Evolutionary conservation across 1,140 invertebrate genomes (phyloP).

Genomic region (Drosophila serrata): DNA sequence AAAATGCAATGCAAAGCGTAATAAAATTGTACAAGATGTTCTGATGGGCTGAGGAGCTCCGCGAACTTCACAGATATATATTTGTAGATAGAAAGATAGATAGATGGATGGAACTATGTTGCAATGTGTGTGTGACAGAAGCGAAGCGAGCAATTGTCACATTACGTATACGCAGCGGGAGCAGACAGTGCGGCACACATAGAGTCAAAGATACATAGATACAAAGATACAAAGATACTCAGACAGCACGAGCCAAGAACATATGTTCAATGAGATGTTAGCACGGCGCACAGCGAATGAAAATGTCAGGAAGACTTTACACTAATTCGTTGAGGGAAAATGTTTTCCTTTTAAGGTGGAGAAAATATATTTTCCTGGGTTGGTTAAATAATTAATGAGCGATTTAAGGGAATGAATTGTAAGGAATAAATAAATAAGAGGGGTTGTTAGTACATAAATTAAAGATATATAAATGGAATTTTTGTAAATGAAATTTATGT

Average conservation of each 20-base stretch:
- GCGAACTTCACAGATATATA: constrained; percentile 24
- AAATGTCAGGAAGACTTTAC: constrained; percentile 36
- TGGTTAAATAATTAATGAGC: neutral
- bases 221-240: constrained; percentile 15
- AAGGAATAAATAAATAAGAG: neutral
- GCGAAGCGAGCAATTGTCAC: constrained; percentile 63
- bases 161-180: constrained; percentile 73
- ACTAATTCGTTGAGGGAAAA: neutral
- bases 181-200: constrained; percentile 32
- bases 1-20: constrained; percentile 83
- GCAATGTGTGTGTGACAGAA: constrained; percentile 41
- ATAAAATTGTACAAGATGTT: constrained; percentile 81
- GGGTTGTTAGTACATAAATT: neutral
- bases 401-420: neutral
- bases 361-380: neutral
- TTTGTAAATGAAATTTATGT: too few species aligned
- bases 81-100: constrained; percentile 8
- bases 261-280: constrained; percentile 49
- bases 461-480: neutral
- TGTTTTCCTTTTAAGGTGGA: neutral
- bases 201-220: constrained; percentile 4
- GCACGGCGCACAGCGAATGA: constrained; percentile 31
- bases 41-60: constrained; percentile 2
- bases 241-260: constrained; percentile 44
- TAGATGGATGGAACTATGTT: constrained; percentile 52